phyloP scores from a whole-genome alignment of 2,113 vertebrate species.

The Dendropsophus ebraccatus region DNA sequence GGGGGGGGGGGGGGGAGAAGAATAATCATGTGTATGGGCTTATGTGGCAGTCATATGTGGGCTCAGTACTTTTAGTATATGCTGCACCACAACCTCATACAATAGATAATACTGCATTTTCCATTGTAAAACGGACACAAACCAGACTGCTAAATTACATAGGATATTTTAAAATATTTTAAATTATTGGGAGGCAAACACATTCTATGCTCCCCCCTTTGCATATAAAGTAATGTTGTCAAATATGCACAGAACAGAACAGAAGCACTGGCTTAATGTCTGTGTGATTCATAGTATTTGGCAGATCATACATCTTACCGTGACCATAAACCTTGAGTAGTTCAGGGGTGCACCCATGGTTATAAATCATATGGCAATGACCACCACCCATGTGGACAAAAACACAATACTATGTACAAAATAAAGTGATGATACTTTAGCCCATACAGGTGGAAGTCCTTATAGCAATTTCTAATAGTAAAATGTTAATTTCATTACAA shows the following conservation, averaged over 20 bases:
- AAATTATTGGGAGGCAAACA: too few relatives aligned
- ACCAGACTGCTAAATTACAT: background rate
- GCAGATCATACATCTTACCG: background rate
- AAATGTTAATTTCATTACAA: background rate
- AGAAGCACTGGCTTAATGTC: background rate
- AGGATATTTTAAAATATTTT: background rate
- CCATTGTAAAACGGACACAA: background rate
- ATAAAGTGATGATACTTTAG: background rate
- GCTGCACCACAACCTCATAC: background rate
- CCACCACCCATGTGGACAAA: background rate
- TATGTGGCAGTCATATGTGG: background rate
- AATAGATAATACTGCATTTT: background rate
- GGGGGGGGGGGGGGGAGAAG: too few relatives aligned
- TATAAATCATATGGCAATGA: background rate
- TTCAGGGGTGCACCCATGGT: background rate
- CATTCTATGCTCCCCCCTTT: background rate
- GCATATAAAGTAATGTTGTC: too few relatives aligned
- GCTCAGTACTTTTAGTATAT: background rate
- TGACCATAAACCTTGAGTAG: background rate
- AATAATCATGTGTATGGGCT: background rate
- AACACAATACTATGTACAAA: conserved; percentile 15
- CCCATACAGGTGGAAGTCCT: background rate
- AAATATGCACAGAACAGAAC: background rate
- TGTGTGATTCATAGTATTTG: background rate
- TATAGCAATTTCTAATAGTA: background rate